A percentile compares a stretch with the other conserved stretches of the same genome.
These are phyloP conservation scores for Tanypteryx hageni DNA, from an alignment of 2,888 invertebrate species.

Conservation along the genomic window DNA sequence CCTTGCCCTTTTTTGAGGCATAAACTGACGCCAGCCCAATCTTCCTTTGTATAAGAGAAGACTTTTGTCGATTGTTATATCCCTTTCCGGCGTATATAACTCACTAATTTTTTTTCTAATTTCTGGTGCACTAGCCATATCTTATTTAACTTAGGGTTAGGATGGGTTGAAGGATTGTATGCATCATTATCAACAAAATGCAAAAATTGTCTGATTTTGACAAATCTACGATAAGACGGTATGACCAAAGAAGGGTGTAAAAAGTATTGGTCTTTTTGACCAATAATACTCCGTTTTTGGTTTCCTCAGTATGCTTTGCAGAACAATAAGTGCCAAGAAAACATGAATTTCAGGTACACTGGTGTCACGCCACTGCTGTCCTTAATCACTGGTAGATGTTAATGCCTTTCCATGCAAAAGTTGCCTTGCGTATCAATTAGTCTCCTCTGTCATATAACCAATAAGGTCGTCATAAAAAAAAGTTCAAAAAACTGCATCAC, in stretches of 20 bases:
- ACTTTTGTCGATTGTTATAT: constrained; percentile 70
- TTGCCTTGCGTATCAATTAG: not conserved
- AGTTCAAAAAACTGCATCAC: not conserved
- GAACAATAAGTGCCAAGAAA: not conserved
- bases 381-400: not conserved
- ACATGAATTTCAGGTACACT: not conserved
- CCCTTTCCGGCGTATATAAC: constrained; percentile 67
- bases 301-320: not conserved
- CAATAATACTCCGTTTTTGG: not conserved
- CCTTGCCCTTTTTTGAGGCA: constrained; percentile 69
- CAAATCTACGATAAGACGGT: not conserved
- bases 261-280: not conserved
- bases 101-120: constrained; percentile 67
- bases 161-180: constrained; percentile 65
- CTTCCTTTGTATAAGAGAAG: constrained; percentile 71
- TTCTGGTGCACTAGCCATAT: constrained; percentile 68
- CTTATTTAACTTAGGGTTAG: constrained; percentile 67
- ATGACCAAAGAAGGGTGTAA: not conserved
- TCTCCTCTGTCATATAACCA: not conserved
- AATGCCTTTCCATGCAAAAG: not conserved
- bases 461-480: not conserved
- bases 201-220: not conserved
- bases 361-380: not conserved
- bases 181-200: constrained; percentile 65
- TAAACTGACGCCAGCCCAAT: constrained; percentile 70